phyloP scores from a whole-genome alignment of 1,140 invertebrate genomes.

The Drosophila repletoides region DNA sequence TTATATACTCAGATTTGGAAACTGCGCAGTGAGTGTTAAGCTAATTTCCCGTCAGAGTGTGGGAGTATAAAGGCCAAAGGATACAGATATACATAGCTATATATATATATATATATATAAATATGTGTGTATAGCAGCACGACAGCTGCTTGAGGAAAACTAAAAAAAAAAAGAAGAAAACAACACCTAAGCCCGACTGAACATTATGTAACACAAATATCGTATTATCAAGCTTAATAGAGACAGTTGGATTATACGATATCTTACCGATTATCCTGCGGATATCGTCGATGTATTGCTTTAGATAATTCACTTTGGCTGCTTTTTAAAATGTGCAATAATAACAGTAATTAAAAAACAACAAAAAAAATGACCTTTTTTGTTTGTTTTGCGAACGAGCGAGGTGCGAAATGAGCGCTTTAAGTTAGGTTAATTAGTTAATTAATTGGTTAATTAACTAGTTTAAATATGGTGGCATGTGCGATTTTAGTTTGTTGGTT shows the following conservation, averaged over 20 bases:
- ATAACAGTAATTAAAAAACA: slow-evolving; percentile 18
- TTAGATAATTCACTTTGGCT: slow-evolving; percentile 82
- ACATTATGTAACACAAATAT: slow-evolving; percentile 57
- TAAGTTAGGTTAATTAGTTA: slow-evolving; percentile 14
- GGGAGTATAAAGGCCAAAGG: not conserved
- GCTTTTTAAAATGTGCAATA: slow-evolving; percentile 61
- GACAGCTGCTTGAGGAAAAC: slow-evolving; percentile 48
- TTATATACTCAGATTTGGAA: slow-evolving; percentile 25
- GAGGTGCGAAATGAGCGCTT: slow-evolving; percentile 44
- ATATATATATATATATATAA: slow-evolving; percentile 1
- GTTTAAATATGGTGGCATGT: too few relatives aligned
- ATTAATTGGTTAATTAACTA: slow-evolving; percentile 4
- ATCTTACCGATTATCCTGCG: slow-evolving; percentile 82
- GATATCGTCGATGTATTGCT: slow-evolving; percentile 83
- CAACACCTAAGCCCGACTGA: slow-evolving; percentile 50
- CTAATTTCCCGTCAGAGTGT: slow-evolving; percentile 50
- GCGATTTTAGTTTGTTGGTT: not conserved
- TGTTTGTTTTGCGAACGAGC: slow-evolving; percentile 43
- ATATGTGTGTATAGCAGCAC: slow-evolving; percentile 26
- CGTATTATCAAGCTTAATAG: not conserved
- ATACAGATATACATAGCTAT: too few relatives aligned
- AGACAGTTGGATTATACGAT: slow-evolving; percentile 1
- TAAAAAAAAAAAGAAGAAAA: too few relatives aligned
- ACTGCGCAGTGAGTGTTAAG: slow-evolving; percentile 67
- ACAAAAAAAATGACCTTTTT: slow-evolving; percentile 36